These are phyloP conservation scores for Malaclemys terrapin DNA, from an alignment of 2,113 vertebrate species.

Conservation along the genomic window DNA sequence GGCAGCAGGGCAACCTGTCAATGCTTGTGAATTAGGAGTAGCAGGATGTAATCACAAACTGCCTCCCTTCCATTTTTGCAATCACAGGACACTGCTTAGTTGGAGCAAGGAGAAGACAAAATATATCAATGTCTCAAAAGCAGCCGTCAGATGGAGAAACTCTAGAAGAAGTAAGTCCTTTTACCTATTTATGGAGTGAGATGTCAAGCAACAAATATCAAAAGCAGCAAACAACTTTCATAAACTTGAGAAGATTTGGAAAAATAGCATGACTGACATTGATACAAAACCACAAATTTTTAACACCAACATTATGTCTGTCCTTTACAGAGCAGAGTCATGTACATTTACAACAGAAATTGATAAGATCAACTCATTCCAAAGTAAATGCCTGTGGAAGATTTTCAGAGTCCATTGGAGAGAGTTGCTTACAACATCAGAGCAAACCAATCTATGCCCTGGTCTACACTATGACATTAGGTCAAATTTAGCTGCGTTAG, in stretches of 20 bases:
- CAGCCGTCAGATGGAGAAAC: no score
- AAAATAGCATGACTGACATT: no score
- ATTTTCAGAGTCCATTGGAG: neutral
- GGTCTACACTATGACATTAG: no score
- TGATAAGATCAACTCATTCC: neutral
- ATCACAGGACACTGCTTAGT: constrained; percentile 32
- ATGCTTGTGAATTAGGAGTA: neutral
- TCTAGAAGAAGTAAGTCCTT: no score
- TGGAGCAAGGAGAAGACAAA: neutral
- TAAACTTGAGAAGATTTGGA: no score
- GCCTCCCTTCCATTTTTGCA: constrained; percentile 2
- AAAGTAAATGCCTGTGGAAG: neutral
- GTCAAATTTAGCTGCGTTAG: no score
- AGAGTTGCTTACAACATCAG: neutral
- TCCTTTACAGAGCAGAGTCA: neutral
- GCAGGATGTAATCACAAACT: neutral
- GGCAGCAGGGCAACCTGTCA: neutral
- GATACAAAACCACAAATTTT: no score
- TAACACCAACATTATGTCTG: neutral
- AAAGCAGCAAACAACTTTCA: no score
- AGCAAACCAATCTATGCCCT: neutral
- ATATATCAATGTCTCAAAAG: no score
- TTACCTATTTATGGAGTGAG: no score
- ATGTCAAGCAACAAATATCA: no score
- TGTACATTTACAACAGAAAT: neutral